These are phyloP conservation scores for Saccostrea glomerata DNA, from an alignment of 1,140 invertebrate species.

Conservation along the genomic window DNA sequence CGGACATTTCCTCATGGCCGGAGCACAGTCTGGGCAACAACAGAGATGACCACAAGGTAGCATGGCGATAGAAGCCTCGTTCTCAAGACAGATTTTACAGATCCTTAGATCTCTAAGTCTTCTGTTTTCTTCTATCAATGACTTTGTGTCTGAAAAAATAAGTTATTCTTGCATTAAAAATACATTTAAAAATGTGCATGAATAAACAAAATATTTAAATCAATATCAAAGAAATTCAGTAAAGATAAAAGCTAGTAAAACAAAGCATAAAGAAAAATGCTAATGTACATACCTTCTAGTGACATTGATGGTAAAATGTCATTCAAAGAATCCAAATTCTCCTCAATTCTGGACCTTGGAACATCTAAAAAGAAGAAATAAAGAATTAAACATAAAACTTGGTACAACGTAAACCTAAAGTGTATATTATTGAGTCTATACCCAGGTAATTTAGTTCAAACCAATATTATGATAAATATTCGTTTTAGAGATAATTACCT, in stretches of 20 bases:
- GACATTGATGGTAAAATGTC: conserved; percentile 3
- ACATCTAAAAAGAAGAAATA: neutral
- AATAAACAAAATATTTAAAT: too few species aligned
- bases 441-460: neutral
- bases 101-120: conserved; percentile 87
- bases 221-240: too few species aligned
- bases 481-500: neutral
- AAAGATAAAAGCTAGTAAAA: too few species aligned
- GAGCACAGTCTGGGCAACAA: conserved; percentile 88
- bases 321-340: neutral
- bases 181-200: too few species aligned
- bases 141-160: conserved; percentile 38
- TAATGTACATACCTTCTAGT: neutral
- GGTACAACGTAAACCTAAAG: too few species aligned
- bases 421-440: too few species aligned
- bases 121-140: conserved; percentile 63
- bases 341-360: neutral
- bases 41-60: conserved; percentile 93
- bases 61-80: conserved; percentile 91
- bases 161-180: too few species aligned
- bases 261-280: neutral
- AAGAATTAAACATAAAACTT: neutral
- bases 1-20: conserved; percentile 87
- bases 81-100: conserved; percentile 95
- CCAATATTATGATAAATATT: neutral